Conservation (phyloP, 2,888 invertebrate genomes). For the Pristionchus maxplancki region DNA sequence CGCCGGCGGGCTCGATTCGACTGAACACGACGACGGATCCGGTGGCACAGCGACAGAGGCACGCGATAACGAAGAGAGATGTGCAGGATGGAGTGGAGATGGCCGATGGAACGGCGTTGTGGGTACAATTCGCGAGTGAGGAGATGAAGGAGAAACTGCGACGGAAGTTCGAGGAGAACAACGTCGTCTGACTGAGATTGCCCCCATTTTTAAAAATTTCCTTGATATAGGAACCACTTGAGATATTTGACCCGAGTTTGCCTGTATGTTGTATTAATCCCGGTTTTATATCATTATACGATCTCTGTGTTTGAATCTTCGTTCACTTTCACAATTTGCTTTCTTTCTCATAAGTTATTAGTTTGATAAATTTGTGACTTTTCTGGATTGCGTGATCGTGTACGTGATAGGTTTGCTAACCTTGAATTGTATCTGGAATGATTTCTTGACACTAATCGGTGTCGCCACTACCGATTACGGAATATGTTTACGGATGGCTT, state of each 20-base stretch:
- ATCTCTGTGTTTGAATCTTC: background rate
- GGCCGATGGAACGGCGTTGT: conserved; percentile 26
- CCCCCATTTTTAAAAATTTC: background rate
- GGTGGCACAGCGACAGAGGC: background rate
- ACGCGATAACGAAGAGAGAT: conserved; percentile 19
- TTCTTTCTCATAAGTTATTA: background rate
- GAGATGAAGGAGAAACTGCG: conserved; percentile 17
- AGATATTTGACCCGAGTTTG: background rate
- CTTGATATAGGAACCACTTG: background rate
- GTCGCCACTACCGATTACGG: no score
- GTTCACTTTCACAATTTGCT: background rate
- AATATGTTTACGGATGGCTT: no score
- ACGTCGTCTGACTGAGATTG: background rate
- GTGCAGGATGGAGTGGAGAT: conserved; percentile 12
- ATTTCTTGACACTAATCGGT: background rate
- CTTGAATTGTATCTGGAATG: background rate
- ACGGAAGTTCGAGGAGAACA: background rate
- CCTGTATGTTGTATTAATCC: background rate
- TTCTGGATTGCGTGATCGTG: no score
- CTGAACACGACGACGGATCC: conserved; percentile 23
- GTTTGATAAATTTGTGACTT: background rate
- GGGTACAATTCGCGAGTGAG: background rate
- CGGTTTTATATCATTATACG: background rate
- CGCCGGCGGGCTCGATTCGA: conserved; percentile 8
- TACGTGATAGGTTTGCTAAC: background rate